Evolutionary conservation across 2,113 vertebrate species (phyloP), one percentile per base, ranked within the genome.

Genomic region (Megaceryle torquata): DNA sequence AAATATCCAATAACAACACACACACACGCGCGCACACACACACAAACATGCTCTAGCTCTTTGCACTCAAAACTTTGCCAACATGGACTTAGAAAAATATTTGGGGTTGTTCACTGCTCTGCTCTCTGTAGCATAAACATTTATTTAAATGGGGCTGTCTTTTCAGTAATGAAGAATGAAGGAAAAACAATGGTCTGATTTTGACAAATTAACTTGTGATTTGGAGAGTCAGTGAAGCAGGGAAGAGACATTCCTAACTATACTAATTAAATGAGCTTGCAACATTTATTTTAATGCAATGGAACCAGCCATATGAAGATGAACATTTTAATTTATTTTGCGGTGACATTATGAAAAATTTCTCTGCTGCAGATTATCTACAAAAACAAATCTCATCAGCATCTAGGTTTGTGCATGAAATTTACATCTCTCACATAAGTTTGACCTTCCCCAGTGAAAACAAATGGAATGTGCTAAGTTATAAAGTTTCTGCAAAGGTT

Each of bases 121-220:
- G 98, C 97, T 98, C 98, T 98, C 95, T 98, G 97, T 98, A 98
- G 98, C 98, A 98, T 98, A 98, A 98, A 98, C 98, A 98, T 98
- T 98, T 98, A 98, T 98, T 98, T 98, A 98, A 98, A 98, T 98
- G 96, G 97, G 97, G 96, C 97, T 98, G 98, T 98, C 98, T 98
- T 97, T 97, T 97, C 98, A 96, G 97, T 98, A 98, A 98, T 98
- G 98, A 98, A 98, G 98, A 98, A 98, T 98, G 98, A 98, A 98
- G 98, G 98, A 98, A 98, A 98, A 98, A 98, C 98, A 98, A 98
- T 98, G 98, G 98, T 98, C 97, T 98, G 98, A 98, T 98, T 98
- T 98, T 98, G 98, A 98, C 98, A 98, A 98, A 98, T 98, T 98
- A 98, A 98, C 98, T 98, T 98, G 98, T 98, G 98, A 98, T 98